Base-by-base conservation (phyloP, 2,888 invertebrate genomes). In the Gryllus longicercus region DNA sequence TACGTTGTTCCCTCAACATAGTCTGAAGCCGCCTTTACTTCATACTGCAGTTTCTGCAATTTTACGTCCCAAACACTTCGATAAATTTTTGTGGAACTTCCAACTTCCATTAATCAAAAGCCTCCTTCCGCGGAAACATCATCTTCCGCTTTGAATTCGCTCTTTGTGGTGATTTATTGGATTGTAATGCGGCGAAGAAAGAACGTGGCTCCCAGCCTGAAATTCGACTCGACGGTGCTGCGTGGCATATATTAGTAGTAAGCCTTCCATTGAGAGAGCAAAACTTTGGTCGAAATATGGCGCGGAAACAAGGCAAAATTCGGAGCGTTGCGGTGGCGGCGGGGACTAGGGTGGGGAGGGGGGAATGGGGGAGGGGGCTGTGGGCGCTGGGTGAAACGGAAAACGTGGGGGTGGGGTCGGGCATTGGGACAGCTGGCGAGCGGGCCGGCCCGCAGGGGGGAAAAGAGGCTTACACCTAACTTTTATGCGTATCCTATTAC, bases 171-270 rank as follows among this genome's bases (percentile, higher is more conserved):
- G 63, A 63, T 63, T 63, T 63, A 63, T 63, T 63, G 63, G 63
- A 63, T 63, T 63, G 63, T 63, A 63, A 63, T 63, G 63, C 63
- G 63, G 63, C 63, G 63, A 63, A 63, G 63, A 63, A 63, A 63
- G 63, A 63, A n/a, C n/a, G 63, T 18, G n/a, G 63, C 63, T 63
- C n/a, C 63, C 63, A 63, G n/a, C 63, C 63, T 3, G n/a, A 63
- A 63, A 63, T 63, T 63, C 63, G n/a, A 63, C 63, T 63, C 16
- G 14, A 63, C 63, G 14, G 63, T n/a, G 63, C n/a, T n/a, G 63
- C 63, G 14, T 1, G 16, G 63, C 63, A 16, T 63, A 63, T 63
- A 18, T 63, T 63, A 18, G 63, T 63, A n/a, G 63, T 63, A 63
- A 63, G 63, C 63, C 63, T 63, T 63, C 63, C n/a, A 63, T 63